Evolutionary conservation across 2,113 vertebrate species (phyloP), one percentile per base, ranked within the genome.

Genomic region (Albula glossodonta): DNA sequence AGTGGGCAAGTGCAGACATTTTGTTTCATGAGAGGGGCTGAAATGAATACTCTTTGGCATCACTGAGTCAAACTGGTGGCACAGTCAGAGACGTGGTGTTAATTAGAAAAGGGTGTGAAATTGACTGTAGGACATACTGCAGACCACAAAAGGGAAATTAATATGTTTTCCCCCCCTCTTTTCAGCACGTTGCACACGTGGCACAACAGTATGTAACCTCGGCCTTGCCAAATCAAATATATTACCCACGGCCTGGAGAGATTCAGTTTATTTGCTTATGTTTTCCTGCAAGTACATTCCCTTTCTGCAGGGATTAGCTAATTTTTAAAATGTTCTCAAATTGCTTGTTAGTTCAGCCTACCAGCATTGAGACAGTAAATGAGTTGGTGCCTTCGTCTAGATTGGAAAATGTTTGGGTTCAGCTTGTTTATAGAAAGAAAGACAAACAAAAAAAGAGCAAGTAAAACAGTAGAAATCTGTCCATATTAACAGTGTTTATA

Each of bases 181-280:
- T 9, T 84, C 51, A 51, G 48, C 51, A 17, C 49, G 79, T 13
- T 51, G 81, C 84, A 9, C 53, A 70, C n/a, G 81, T 87, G 83
- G 31, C 9, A 57, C 51, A 25, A 41, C 48, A 57, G 17, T 9
- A 0, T 4, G 57, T 80, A 60, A 77, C 86, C 79, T 86, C 49
- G 17, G 51, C 63, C 56, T 86, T 86, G 88, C 74, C 85, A 90
- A 81, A 17, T 82, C 74, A 85, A 92, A 91, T 89, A 92, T 82
- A 88, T 80, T 87, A 87, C 17, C 80, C 0, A 51, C 4, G 81
- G 4, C 53, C 77, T 81, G 25, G 83, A 79, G 0, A 25, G 5
- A 3, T 70, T 70, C 17, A 70, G 53, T 70, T 22, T 70, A 5
- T 70, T 70, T 70, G 63, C 63, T 70, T 70, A 70, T 4, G 4